A percentile compares a stretch with the other conserved stretches of the same genome.
Conservation (phyloP, 2,888 invertebrate genomes). For the Coelogynopora nodosa region DNA sequence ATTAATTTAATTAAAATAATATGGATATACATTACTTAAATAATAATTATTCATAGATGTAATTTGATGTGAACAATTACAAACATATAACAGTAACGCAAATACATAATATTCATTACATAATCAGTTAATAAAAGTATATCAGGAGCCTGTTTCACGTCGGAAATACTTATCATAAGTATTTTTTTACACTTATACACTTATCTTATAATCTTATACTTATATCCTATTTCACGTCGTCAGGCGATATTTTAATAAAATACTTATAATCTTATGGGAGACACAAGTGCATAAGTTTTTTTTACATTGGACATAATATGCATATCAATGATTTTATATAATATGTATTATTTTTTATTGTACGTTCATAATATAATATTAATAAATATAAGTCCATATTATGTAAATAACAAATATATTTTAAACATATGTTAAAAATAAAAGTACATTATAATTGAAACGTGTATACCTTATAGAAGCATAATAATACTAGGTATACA, state of each 20-base stretch:
- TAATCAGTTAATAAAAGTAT: no score
- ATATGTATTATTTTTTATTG: constrained; percentile 26
- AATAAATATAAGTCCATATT: constrained; percentile 24
- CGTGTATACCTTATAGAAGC: constrained; percentile 1
- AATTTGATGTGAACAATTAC: no score
- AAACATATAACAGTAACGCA: no score
- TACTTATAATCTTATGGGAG: constrained; percentile 29
- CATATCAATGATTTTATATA: constrained; percentile 20
- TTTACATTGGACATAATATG: constrained; percentile 9
- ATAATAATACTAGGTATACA: constrained; percentile 20
- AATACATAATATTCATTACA: no score
- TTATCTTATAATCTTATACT: constrained; percentile 8
- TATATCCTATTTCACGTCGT: constrained; percentile 13
- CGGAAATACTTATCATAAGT: constrained; percentile 2
- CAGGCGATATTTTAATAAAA: constrained; percentile 28
- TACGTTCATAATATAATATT: constrained; percentile 23
- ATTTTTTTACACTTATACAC: neutral
- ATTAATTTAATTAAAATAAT: no score
- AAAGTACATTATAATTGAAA: constrained; percentile 15
- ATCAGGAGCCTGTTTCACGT: neutral
- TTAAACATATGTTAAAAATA: constrained; percentile 12
- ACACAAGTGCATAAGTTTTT: constrained; percentile 23
- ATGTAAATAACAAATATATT: constrained; percentile 28
- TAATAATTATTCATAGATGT: no score
- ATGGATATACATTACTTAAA: no score